Evolutionary conservation across 1,140 invertebrate species (phyloP).

Genomic region (Procambarus virginalis): DNA sequence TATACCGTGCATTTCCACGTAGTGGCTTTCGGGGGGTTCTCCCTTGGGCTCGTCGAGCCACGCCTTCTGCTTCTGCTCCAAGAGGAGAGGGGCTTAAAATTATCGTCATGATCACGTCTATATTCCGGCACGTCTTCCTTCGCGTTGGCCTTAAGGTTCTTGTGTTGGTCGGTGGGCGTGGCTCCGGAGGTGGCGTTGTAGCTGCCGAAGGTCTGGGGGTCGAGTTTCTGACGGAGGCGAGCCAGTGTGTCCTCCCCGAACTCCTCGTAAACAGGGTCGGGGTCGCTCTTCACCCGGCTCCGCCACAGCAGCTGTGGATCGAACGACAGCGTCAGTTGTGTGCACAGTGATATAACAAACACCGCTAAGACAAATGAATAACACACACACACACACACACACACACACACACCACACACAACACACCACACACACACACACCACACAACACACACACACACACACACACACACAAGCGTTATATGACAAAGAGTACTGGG

Average conservation of each 20-base stretch:
- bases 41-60: background rate
- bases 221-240: background rate
- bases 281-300: background rate
- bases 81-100: background rate
- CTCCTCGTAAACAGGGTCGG: background rate
- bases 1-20: background rate
- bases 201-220: background rate
- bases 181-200: background rate
- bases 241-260: background rate
- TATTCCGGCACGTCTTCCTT: background rate
- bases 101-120: background rate
- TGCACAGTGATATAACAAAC: too few species aligned
- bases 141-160: background rate
- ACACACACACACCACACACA: too few species aligned
- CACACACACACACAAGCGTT: too few species aligned
- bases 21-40: background rate
- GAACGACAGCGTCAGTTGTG: too few species aligned
- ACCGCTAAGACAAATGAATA: too few species aligned
- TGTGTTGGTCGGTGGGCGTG: background rate
- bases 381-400: too few species aligned
- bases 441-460: too few species aligned
- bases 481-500: too few species aligned
- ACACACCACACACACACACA: too few species aligned
- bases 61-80: slow-evolving; percentile 3
- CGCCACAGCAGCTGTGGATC: background rate